These are phyloP conservation scores for Tachyglossus aculeatus DNA, from an alignment of 2,797 vertebrate genomes.

Conservation along the genomic window DNA sequence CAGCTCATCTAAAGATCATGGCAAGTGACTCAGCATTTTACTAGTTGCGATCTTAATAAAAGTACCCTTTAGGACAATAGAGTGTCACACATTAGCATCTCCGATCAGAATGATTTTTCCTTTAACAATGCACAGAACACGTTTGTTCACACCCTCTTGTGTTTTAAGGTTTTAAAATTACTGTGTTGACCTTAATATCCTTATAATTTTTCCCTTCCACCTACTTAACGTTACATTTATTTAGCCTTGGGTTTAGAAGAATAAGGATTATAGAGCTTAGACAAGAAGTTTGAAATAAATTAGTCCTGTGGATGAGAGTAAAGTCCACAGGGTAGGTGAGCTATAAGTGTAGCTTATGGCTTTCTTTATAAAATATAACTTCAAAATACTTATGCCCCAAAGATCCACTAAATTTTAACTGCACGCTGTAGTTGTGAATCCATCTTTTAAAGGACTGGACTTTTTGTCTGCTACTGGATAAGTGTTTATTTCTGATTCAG, in stretches of 20 bases:
- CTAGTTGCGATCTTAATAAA: no score
- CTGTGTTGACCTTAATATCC: slow-evolving; percentile 24
- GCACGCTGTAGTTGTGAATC: slow-evolving; percentile 24
- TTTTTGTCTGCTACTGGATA: slow-evolving; percentile 45
- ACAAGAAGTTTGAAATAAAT: slow-evolving; percentile 55
- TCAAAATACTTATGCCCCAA: slow-evolving; percentile 55
- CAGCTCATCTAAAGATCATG: not conserved
- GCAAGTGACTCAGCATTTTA: no score
- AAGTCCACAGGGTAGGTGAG: slow-evolving; percentile 56
- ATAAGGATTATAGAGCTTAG: slow-evolving; percentile 38
- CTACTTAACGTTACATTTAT: slow-evolving; percentile 49
- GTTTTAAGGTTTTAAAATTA: slow-evolving; percentile 25
- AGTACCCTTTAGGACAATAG: no score
- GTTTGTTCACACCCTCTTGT: slow-evolving; percentile 10
- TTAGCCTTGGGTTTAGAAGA: slow-evolving; percentile 50
- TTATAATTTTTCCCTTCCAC: slow-evolving; percentile 8
- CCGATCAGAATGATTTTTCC: not conserved
- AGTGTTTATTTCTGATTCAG: slow-evolving; percentile 53
- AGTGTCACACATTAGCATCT: not conserved
- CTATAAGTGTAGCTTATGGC: slow-evolving; percentile 52
- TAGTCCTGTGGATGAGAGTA: slow-evolving; percentile 10
- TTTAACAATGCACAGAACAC: not conserved
- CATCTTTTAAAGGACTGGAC: slow-evolving; percentile 43
- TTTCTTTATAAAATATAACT: slow-evolving; percentile 64
- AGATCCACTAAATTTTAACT: slow-evolving; percentile 64